A percentile compares a stretch with the other conserved stretches of the same genome.
Conservation (phyloP, 2,797 vertebrate genomes). For the Lithobates pipiens region DNA sequence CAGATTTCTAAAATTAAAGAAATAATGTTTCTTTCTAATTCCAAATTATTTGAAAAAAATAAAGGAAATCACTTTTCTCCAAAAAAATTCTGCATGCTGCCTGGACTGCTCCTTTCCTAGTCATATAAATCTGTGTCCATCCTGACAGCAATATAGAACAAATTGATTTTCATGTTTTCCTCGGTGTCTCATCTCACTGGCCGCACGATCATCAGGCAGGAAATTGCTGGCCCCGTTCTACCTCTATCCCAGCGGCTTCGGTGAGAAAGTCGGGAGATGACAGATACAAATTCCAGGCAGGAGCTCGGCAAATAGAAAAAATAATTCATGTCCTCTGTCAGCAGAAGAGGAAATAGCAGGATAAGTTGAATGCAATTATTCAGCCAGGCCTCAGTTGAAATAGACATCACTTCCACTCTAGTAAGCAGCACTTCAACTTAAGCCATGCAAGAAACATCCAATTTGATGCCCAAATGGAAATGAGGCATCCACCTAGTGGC, state of each 20-base stretch:
- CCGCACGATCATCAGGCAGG: neutral
- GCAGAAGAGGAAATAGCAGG: slow-evolving; percentile 36
- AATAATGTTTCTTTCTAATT: no score
- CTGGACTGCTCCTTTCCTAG: no score
- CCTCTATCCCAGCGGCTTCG: neutral
- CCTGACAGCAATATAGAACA: neutral
- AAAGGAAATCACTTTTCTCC: no score
- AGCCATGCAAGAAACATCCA: slow-evolving; percentile 44
- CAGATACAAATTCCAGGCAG: slow-evolving; percentile 45
- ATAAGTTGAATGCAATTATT: slow-evolving; percentile 53
- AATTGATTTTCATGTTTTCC: neutral
- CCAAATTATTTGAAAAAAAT: no score
- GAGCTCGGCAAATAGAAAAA: slow-evolving; percentile 26
- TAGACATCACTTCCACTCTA: slow-evolving; percentile 55
- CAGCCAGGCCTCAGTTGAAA: slow-evolving; percentile 49
- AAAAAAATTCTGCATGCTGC: no score
- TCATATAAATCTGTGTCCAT: neutral
- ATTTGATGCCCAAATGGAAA: slow-evolving; percentile 35
- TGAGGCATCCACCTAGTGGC: slow-evolving; percentile 27
- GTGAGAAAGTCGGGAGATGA: slow-evolving; percentile 15
- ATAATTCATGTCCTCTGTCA: slow-evolving; percentile 37
- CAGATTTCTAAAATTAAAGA: no score
- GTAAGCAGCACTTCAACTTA: slow-evolving; percentile 44
- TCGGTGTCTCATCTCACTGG: neutral
- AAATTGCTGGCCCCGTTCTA: neutral